Evolutionary conservation across 1,140 invertebrate genomes (phyloP).

Genomic region (Nasonia vitripennis): DNA sequence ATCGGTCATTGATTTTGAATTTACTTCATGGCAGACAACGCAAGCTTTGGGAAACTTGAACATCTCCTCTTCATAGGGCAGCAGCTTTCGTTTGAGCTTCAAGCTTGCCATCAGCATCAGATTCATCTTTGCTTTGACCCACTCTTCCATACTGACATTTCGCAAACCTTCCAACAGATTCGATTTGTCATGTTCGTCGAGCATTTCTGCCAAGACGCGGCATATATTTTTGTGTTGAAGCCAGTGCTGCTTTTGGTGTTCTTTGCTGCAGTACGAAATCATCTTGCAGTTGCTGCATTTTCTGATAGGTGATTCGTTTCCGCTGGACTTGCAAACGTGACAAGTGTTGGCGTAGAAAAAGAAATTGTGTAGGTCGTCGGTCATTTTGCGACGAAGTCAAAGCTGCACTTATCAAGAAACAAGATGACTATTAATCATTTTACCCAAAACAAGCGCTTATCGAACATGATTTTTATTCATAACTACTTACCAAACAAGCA

Average conservation of each 20-base stretch:
- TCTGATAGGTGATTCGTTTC: slow-evolving; percentile 57
- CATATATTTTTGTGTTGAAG: slow-evolving; percentile 65
- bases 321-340: slow-evolving; percentile 63
- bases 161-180: slow-evolving; percentile 45
- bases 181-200: slow-evolving; percentile 35
- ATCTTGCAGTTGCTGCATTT: slow-evolving; percentile 65
- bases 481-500: slow-evolving; percentile 14
- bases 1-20: slow-evolving; percentile 54
- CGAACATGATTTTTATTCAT: slow-evolving; percentile 30
- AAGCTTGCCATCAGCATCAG: slow-evolving; percentile 59
- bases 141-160: slow-evolving; percentile 49
- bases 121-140: slow-evolving; percentile 60
- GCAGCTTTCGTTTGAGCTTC: slow-evolving; percentile 56
- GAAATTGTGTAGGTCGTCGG: slow-evolving; percentile 34
- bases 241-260: slow-evolving; percentile 68
- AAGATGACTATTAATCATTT: slow-evolving; percentile 11
- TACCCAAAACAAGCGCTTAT: not conserved
- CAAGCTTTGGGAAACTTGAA: slow-evolving; percentile 65
- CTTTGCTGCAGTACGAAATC: slow-evolving; percentile 65
- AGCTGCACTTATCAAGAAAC: not conserved
- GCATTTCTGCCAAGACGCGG: slow-evolving; percentile 54
- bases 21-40: slow-evolving; percentile 58
- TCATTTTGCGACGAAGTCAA: not conserved
- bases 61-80: slow-evolving; percentile 63
- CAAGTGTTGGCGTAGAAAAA: slow-evolving; percentile 64